Conservation (phyloP, 2,797 vertebrate species). For the Enteromius trimaculatus region DNA sequence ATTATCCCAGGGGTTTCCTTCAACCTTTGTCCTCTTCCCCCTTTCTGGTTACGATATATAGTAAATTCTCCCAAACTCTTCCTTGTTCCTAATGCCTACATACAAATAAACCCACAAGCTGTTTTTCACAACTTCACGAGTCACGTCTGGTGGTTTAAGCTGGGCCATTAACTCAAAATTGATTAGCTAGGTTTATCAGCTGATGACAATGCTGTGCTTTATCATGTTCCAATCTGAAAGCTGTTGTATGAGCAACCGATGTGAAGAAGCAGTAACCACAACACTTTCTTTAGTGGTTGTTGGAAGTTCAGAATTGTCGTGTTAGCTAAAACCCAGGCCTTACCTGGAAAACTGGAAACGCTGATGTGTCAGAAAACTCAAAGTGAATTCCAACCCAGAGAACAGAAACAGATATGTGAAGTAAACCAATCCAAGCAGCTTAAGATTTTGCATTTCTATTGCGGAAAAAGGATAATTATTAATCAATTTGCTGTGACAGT, state of each 20-base stretch:
- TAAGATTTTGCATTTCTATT: constrained; percentile 84
- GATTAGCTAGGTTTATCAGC: not conserved
- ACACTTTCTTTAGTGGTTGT: not conserved
- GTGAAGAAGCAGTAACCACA: not conserved
- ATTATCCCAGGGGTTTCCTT: not conserved
- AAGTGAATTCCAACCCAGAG: constrained; percentile 92
- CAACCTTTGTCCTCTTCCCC: constrained; percentile 1
- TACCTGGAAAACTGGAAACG: constrained; percentile 95
- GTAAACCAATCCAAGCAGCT: constrained; percentile 86
- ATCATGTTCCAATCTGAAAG: not conserved
- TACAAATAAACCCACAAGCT: not conserved
- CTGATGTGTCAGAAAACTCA: constrained; percentile 95
- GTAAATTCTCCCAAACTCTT: not conserved
- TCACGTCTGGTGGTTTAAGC: constrained; percentile 7
- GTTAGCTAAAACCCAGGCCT: constrained; percentile 31
- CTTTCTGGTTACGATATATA: not conserved
- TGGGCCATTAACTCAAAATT: not conserved
- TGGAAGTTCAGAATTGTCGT: not conserved
- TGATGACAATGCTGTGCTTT: not conserved
- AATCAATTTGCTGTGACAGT: not conserved
- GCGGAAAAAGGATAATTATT: constrained; percentile 22
- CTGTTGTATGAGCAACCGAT: not conserved
- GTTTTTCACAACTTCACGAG: constrained; percentile 4
- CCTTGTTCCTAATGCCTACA: constrained; percentile 10
- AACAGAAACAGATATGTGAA: constrained; percentile 96